Percentiles rank a stretch among this genome's conserved stretches.
Conservation (phyloP, 2,113 vertebrate species). For the Campylomormyrus numenius region DNA sequence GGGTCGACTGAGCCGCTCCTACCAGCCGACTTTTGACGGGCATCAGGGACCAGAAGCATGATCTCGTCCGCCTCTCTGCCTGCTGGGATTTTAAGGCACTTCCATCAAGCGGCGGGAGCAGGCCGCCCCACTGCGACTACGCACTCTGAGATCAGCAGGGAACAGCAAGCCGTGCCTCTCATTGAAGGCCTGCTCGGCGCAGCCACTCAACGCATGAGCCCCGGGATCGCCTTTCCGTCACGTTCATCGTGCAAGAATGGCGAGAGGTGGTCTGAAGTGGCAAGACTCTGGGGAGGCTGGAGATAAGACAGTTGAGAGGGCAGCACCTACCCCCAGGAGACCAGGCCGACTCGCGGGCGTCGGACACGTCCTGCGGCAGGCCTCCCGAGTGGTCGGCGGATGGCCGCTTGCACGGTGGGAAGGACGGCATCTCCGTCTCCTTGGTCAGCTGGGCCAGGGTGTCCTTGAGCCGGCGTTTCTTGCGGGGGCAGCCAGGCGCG, state of each 20-base stretch:
- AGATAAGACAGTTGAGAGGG: not conserved
- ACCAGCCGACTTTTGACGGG: not conserved
- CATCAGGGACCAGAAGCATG: not conserved
- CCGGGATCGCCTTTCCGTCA: not conserved
- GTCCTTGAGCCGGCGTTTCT: slow-evolving; percentile 81
- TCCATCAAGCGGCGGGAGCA: not conserved
- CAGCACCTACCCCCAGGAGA: slow-evolving; percentile 65
- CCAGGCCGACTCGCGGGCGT: slow-evolving; percentile 79
- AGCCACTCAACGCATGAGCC: not conserved
- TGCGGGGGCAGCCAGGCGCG: slow-evolving; percentile 85
- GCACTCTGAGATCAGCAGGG: no score
- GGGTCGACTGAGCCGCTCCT: not conserved
- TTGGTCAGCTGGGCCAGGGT: slow-evolving; percentile 85
- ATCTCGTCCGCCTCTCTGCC: not conserved
- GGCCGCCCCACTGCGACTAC: not conserved
- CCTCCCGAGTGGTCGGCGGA: slow-evolving; percentile 85
- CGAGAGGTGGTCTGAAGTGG: not conserved
- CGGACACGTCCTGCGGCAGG: slow-evolving; percentile 87
- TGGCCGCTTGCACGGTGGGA: slow-evolving; percentile 81
- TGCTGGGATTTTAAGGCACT: not conserved
- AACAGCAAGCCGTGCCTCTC: not conserved
- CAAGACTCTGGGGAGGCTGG: not conserved
- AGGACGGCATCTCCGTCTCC: slow-evolving; percentile 82
- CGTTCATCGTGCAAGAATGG: not conserved
- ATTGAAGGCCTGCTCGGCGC: not conserved